Base-by-base conservation (phyloP, 2,113 vertebrate species). In the Bujurquina vittata region DNA sequence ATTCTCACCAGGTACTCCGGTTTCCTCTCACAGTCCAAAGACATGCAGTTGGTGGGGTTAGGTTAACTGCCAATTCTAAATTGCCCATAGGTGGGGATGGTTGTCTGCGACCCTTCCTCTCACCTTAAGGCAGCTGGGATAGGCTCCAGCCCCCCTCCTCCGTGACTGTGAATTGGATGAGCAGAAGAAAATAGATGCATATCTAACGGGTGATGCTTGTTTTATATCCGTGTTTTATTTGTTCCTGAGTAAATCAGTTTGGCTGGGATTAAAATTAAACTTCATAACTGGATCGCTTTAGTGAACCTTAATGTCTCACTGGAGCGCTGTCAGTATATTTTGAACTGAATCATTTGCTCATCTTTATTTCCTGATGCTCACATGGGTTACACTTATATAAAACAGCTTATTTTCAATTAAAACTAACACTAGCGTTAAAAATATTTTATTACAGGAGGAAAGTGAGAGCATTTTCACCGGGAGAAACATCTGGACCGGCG, bases 281-380 rank as follows among this genome's bases (percentile, higher is more conserved):
- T 67, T 46, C 43, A 46, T 67, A 67, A 67, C 37, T 46, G 1
- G 22, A 1, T 46, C 0, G 63, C 17, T 67, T 46, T 67, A 67
- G 43, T 22, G 26, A 26, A 8, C 26, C 40, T 46, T 4, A 37
- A 18, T 46, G 37, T 40, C 37, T 40, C 10, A 40, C 37, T 40
- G 10, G 37, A 40, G 37, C 37, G 6, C 37, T 40, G 37, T 40
- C 37, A 26, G 14, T 1, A 10, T 67, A 46, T 46, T 67, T 65
- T 0, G 0, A 46, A 67, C 10, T 46, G 0, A 67, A 1, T 67
- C 0, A 0, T 46, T 67, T 67, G 1, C 37, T 67, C 37, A 17
- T 46, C 62, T 26, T 67, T 26, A 14, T 65, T 43, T 67, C n/a
- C 62, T 26, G n/a, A 43, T 0, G 3, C 26, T 10, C 22, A 26